Evolutionary conservation across 1,140 invertebrate species (phyloP), one percentile per base, ranked within the genome.

Genomic region (Diabrotica undecimpunctata): DNA sequence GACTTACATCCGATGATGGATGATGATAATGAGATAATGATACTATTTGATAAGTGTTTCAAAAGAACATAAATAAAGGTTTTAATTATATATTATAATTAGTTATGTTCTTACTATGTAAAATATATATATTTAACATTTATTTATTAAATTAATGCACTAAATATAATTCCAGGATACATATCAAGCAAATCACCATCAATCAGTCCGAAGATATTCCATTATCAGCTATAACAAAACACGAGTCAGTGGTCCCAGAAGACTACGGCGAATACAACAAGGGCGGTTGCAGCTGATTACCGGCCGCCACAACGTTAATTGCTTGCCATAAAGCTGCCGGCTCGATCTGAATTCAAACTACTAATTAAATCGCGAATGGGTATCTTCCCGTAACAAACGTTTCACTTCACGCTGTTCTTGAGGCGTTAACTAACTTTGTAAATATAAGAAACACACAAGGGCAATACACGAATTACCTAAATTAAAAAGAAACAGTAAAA

Each of bases 221-320:
- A 46, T 46, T 46, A 46, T 46, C 41, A 46, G 41, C 41, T 10
- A 46, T 46, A 46, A 46, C 41, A 46, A 46, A 4, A 46, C 3
- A 46, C 41, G 41, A 46, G 41, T 46, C 41, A 46, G 41, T 46
- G 41, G 41, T 46, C 41, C n/a, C 41, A 10, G 8, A n/a, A 46
- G 41, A 6, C 8, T n/a, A 10, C 41, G 8, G n/a, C 41, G 41
- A 46, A 46, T 46, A 46, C 4, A 46, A 46, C 41, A 46, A 46
- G 25, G 41, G 41, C 41, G 41, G 41, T 46, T 46, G 41, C 41
- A 46, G 41, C 41, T 46, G 41, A 46, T 46, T 46, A 46, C 41
- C 41, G n/a, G 41, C 41, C 41, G 41, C 41, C 41, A 46, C 41
- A 46, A 46, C 41, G 41, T 46, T 46, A 46, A 46, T 46, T 46